These are phyloP conservation scores for Polyergus mexicanus DNA, from an alignment of 1,140 invertebrate genomes.

Conservation along the genomic window DNA sequence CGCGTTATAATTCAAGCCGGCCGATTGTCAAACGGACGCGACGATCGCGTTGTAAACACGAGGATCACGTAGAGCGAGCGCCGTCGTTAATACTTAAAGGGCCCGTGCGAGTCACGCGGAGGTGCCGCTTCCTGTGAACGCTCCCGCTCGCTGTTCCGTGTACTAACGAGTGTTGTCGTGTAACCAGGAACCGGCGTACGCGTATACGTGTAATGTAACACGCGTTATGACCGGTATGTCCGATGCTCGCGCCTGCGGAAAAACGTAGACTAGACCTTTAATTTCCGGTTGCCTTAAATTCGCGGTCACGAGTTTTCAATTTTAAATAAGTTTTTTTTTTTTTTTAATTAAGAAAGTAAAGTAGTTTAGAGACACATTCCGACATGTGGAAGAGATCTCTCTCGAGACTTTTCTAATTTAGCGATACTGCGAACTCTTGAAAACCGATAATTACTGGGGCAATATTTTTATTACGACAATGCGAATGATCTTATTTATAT, in stretches of 20 bases:
- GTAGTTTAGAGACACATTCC: too few species aligned
- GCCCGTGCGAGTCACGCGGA: conserved; percentile 65
- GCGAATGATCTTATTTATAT: too few species aligned
- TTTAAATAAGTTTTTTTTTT: background rate
- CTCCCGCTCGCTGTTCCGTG: conserved; percentile 48
- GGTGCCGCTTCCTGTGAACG: conserved; percentile 76
- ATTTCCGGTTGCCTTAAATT: background rate
- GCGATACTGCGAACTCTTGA: too few species aligned
- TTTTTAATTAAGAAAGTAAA: background rate
- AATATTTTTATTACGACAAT: too few species aligned
- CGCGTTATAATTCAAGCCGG: conserved; percentile 65
- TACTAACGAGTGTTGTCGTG: conserved; percentile 59
- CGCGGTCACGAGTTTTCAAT: background rate
- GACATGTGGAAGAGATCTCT: too few species aligned
- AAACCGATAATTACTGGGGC: too few species aligned
- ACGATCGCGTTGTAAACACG: conserved; percentile 69
- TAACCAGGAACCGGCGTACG: conserved; percentile 32
- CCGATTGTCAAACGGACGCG: conserved; percentile 52
- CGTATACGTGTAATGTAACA: background rate
- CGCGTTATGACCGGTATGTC: background rate
- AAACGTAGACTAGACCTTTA: background rate
- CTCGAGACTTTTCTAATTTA: too few species aligned
- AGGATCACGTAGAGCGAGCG: conserved; percentile 72
- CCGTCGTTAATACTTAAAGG: conserved; percentile 72
- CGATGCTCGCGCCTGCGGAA: background rate